Evolutionary conservation across 2,888 invertebrate genomes (phyloP).

Genomic region (Ceramica pisi): DNA sequence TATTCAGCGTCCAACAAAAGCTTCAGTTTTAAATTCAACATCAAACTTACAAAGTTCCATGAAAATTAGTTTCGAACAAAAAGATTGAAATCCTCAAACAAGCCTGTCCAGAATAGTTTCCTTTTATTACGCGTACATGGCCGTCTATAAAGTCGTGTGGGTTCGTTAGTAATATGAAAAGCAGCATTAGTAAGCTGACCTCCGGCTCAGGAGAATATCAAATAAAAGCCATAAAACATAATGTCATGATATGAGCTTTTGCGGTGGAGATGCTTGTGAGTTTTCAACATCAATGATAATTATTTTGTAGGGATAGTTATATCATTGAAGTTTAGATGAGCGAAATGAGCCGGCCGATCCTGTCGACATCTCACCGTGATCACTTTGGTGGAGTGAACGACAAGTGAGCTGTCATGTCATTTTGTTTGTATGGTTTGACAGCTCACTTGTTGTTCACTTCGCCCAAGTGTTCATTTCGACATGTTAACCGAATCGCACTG

Average conservation of each 20-base stretch:
- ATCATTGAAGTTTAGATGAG: too few relatives aligned
- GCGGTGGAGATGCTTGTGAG: conserved; percentile 29
- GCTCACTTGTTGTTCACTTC: too few relatives aligned
- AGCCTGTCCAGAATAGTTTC: conserved; percentile 58
- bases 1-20: conserved; percentile 57
- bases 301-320: too few relatives aligned
- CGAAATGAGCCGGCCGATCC: too few relatives aligned
- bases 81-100: conserved; percentile 63
- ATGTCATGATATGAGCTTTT: conserved; percentile 54
- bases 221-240: conserved; percentile 70
- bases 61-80: conserved; percentile 65
- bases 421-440: too few relatives aligned
- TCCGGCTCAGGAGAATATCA: conserved; percentile 72
- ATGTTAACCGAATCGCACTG: too few relatives aligned
- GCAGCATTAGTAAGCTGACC: conserved; percentile 74
- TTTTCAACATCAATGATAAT: neutral
- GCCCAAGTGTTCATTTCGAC: too few relatives aligned
- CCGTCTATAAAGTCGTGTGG: conserved; percentile 64
- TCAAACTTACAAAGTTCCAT: conserved; percentile 60
- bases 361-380: too few relatives aligned
- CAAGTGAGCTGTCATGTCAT: too few relatives aligned
- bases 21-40: conserved; percentile 61
- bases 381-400: too few relatives aligned
- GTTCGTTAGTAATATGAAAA: conserved; percentile 77
- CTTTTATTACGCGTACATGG: conserved; percentile 57